Evolutionary conservation across 1,140 invertebrate genomes (phyloP), one percentile per base, ranked within the genome.

Genomic region (Drosophila guanche): DNA sequence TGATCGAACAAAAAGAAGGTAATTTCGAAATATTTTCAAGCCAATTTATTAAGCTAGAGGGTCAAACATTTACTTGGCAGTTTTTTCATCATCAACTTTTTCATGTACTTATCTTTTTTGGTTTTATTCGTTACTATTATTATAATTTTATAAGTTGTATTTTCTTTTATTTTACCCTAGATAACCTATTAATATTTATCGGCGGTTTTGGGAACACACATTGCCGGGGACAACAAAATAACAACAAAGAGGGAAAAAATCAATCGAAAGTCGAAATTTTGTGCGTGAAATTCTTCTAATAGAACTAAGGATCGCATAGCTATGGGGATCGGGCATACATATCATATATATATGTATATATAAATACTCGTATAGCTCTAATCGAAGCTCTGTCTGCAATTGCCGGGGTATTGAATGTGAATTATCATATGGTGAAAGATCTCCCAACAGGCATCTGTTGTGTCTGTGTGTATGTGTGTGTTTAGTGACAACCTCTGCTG

Each of bases 121-220:
- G 70, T 62, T 63, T 56, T 69, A 53, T 69, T 55, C 29, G 42
- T 50, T 57, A 68, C 29, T 68, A 27, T 70, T 63, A 20, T 62
- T 62, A 59, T 57, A 68, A 50, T 29, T 54, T 54, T 71, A 7
- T 75, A 67, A 43, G 47, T 62, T 63, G 48, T 77, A 40, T 52
- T 47, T 79, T 62, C 60, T 65, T 74, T 59, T 65, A 58, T 75
- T 79, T 70, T 88, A 86, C 61, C 84, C 78, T 78, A 86, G 63
- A 79, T 88, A 86, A 79, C 68, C 83, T 88, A 79, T 76, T 88
- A 88, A 86, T 78, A 88, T 83, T 86, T 81, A 84, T 88, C 78
- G 83, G 83, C 83, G 78, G 81, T 78, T 88, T 86, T 71, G 81
- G 83, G 83, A 86, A 86, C 81, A 86, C 80, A 84, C 68, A 67